These are phyloP conservation scores for Dolichoris vasculosae DNA, from an alignment of 1,140 invertebrate species.

Conservation along the genomic window DNA sequence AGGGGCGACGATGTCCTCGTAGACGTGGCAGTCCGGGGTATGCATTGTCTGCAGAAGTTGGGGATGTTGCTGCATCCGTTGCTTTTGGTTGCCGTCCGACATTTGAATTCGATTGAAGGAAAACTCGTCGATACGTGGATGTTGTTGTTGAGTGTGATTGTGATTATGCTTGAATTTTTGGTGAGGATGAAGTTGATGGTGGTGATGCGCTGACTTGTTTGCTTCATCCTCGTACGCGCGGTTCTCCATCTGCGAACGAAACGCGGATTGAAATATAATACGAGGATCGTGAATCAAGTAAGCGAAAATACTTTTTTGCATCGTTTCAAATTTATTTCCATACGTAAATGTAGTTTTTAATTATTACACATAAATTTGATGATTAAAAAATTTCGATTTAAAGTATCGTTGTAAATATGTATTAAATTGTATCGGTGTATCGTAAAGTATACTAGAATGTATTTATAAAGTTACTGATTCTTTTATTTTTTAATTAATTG, in stretches of 20 bases:
- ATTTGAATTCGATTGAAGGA: neutral
- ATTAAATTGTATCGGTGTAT: too few species aligned
- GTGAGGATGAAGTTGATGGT: slow-evolving; percentile 10
- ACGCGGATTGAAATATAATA: too few species aligned
- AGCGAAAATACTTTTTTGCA: too few species aligned
- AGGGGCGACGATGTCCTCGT: slow-evolving; percentile 66
- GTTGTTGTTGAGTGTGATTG: slow-evolving; percentile 47
- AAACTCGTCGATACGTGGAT: neutral
- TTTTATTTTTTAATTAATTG: too few species aligned
- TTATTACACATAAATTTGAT: too few species aligned
- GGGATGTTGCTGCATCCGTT: slow-evolving; percentile 27
- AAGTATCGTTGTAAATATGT: neutral
- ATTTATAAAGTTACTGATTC: too few species aligned
- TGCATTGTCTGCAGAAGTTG: slow-evolving; percentile 17
- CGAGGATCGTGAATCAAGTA: too few species aligned
- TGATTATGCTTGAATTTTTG: neutral
- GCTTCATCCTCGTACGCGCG: slow-evolving; percentile 68
- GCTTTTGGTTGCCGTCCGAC: slow-evolving; percentile 18
- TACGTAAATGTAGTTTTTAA: too few species aligned
- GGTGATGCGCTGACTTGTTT: slow-evolving; percentile 49
- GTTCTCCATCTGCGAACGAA: slow-evolving; percentile 68
- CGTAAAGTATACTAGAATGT: too few species aligned
- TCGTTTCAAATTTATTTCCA: too few species aligned
- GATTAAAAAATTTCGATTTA: neutral
- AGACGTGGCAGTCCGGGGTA: slow-evolving; percentile 62